Evolutionary conservation across 2,888 invertebrate species (phyloP).

Genomic region (Julus scandinavius): DNA sequence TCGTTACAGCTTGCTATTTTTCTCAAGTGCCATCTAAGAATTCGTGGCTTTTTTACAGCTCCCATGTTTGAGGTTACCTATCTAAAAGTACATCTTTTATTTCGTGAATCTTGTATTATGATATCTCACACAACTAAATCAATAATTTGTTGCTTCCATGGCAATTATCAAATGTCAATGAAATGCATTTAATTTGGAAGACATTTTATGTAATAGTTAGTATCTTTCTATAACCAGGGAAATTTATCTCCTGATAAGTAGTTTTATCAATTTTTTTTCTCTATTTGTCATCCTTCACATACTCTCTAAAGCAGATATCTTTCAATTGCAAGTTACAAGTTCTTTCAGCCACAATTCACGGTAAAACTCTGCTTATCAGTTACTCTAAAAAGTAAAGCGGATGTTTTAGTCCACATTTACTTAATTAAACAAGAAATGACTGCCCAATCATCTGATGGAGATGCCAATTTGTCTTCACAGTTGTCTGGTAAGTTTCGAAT

Average conservation of each 20-base stretch:
- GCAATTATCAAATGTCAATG: background rate
- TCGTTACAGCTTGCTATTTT: background rate
- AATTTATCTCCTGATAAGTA: conserved; percentile 1
- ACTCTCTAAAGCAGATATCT: conserved; percentile 1
- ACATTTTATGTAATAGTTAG: background rate
- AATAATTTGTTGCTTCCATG: background rate
- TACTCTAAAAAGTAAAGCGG: too few species aligned
- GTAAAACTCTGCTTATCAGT: background rate
- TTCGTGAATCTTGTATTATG: background rate
- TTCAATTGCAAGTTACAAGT: background rate
- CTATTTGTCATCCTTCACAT: background rate
- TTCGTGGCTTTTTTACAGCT: too few species aligned
- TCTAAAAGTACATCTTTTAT: background rate
- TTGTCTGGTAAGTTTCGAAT: background rate
- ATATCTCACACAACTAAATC: too few species aligned
- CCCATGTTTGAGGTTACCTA: background rate
- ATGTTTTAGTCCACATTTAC: background rate
- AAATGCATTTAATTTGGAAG: conserved; percentile 7
- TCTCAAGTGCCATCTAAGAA: background rate
- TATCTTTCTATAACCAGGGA: background rate
- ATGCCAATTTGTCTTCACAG: background rate
- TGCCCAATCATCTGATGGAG: background rate
- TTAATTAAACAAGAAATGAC: background rate
- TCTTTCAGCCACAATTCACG: background rate
- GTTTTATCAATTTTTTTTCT: background rate